A percentile compares a stretch with the other conserved stretches of the same genome.
These are phyloP conservation scores for Troilus luridus DNA, from an alignment of 2,888 invertebrate species.

Conservation along the genomic window DNA sequence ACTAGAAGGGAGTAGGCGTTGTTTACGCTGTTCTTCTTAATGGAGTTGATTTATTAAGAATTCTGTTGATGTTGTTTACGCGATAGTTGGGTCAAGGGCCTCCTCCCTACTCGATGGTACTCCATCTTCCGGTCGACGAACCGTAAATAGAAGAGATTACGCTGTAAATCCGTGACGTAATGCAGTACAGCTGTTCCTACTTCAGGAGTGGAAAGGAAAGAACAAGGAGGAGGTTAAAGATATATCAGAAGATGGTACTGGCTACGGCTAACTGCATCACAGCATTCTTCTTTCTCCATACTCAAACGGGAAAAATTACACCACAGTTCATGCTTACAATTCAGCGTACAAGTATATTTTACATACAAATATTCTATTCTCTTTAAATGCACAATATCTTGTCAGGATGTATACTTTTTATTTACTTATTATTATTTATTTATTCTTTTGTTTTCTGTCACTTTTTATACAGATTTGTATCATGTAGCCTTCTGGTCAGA, in stretches of 20 bases:
- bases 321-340: too few species aligned
- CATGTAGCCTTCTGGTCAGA: too few species aligned
- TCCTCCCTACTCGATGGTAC: background rate
- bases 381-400: too few species aligned
- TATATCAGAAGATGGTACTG: background rate
- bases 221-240: background rate
- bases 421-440: too few species aligned
- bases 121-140: background rate
- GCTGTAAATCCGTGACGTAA: background rate
- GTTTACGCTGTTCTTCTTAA: conserved; percentile 12
- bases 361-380: too few species aligned
- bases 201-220: background rate
- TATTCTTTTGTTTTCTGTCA: too few species aligned
- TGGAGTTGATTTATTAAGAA: background rate
- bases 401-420: too few species aligned
- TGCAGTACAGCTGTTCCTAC: background rate
- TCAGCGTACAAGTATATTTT: too few species aligned
- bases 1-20: background rate
- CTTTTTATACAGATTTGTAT: too few species aligned
- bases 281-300: too few species aligned
- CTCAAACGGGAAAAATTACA: too few species aligned
- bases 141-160: background rate
- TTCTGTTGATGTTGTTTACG: conserved; percentile 2
- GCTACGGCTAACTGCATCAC: background rate
- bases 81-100: conserved; percentile 21